Base-by-base conservation (phyloP, 2,888 invertebrate species). In the Seira musarum region DNA sequence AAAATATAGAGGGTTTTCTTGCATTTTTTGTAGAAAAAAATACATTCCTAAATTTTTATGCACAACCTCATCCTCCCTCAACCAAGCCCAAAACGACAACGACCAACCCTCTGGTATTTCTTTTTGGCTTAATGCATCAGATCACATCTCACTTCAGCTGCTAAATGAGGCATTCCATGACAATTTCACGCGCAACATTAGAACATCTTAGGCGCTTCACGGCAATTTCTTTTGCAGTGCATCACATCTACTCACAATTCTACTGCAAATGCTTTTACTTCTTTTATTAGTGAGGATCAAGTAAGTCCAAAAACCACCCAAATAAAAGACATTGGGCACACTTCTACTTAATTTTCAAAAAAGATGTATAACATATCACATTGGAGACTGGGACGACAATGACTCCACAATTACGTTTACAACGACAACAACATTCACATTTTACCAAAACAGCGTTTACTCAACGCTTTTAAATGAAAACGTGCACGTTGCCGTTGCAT, bases 91-190 rank as follows among this genome's bases (percentile, higher is more conserved):
- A n/a, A n/a, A n/a, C 30, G 2, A 5, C 30, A 5, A 5, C 30
- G 2, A 5, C 15, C 49, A 49, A 49, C 49, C 49, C 49, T n/a
- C 49, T 13, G 2, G 49, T 49, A 49, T 49, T 49, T 49, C 15
- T 49, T 49, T 49, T 49, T 49, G n/a, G 49, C 49, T 49, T 13
- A 49, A 49, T 8, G 49, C 25, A 60, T 61, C 30, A 35, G 60
- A 78, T 74, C 80, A 69, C 69, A 74, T 74, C 77, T 80, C 70
- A 79, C 73, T 72, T 73, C 73, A 72, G 68, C 64, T 79, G 79
- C 79, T 79, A 80, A 80, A 80, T 80, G 80, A 80, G 74, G 74
- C 80, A 80, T 80, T 80, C 69, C 74, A 69, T 74, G 80, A 74
- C 74, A 80, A 80, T 74, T 80, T 80, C 80, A 80, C 80, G 80